Conservation (phyloP, 2,797 vertebrate genomes). For the Allobates femoralis region DNA sequence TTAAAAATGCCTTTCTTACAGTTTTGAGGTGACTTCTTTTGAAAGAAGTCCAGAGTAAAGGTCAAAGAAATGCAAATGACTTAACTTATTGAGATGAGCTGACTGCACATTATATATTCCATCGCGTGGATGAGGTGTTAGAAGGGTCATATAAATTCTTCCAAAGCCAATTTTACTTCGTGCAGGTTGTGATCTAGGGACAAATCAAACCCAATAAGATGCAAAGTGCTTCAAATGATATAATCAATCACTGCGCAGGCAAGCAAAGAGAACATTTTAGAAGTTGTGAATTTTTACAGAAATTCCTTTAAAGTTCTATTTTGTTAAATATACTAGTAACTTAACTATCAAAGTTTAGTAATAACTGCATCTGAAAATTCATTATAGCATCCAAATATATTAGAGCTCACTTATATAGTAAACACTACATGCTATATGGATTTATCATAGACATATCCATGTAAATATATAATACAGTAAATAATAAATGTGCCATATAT, state of each 20-base stretch:
- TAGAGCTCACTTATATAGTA: neutral
- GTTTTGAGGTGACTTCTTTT: slow-evolving; percentile 52
- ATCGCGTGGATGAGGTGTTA: slow-evolving; percentile 48
- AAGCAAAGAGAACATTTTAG: slow-evolving; percentile 30
- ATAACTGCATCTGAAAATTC: neutral
- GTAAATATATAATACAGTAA: too few species aligned
- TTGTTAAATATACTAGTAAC: slow-evolving; percentile 12
- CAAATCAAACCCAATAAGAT: slow-evolving; percentile 57
- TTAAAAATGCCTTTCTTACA: slow-evolving; percentile 51
- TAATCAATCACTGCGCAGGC: slow-evolving; percentile 49
- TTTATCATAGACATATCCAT: neutral
- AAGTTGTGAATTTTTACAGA: slow-evolving; percentile 36
- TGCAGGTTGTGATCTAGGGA: slow-evolving; percentile 56
- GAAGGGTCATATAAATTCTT: slow-evolving; percentile 61
- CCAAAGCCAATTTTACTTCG: slow-evolving; percentile 45
- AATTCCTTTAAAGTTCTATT: slow-evolving; percentile 33
- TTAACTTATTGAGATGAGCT: slow-evolving; percentile 42
- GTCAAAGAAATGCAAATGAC: slow-evolving; percentile 54
- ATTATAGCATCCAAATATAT: neutral
- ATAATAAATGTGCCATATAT: too few species aligned
- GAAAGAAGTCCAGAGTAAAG: slow-evolving; percentile 49
- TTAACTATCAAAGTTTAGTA: neutral
- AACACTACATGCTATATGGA: neutral
- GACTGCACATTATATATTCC: slow-evolving; percentile 53
- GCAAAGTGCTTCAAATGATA: slow-evolving; percentile 40